Evolutionary conservation across 2,888 invertebrate genomes (phyloP).

Genomic region (Lumbricus terrestris): DNA sequence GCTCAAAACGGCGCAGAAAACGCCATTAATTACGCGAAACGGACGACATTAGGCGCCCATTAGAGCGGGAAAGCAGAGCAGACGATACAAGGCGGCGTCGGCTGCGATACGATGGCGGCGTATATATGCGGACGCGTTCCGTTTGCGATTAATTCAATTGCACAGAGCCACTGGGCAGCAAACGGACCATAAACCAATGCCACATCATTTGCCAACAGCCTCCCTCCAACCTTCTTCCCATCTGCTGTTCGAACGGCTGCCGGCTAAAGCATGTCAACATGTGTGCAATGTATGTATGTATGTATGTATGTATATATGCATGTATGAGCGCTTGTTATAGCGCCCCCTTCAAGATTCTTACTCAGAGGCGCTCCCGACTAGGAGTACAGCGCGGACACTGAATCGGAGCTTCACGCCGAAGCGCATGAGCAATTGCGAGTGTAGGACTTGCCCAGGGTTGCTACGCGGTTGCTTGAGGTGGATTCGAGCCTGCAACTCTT

Average conservation of each 20-base stretch:
- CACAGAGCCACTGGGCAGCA: slow-evolving; percentile 10
- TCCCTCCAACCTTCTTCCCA: not conserved
- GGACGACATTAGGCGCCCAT: slow-evolving; percentile 6
- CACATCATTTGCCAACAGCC: not conserved
- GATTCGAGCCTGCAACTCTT: too few species aligned
- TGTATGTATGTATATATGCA: too few species aligned
- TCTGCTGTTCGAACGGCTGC: not conserved
- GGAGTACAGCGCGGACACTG: too few species aligned
- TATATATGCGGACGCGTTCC: not conserved
- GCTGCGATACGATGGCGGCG: not conserved
- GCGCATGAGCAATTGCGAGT: too few species aligned
- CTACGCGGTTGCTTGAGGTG: too few species aligned
- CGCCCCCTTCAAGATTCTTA: too few species aligned
- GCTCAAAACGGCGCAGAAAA: slow-evolving; percentile 11
- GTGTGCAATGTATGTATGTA: too few species aligned
- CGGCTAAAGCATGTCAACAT: not conserved
- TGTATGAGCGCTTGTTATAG: too few species aligned
- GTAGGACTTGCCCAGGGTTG: too few species aligned
- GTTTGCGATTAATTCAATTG: not conserved
- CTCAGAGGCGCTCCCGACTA: too few species aligned
- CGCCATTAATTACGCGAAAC: not conserved
- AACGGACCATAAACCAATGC: slow-evolving; percentile 5
- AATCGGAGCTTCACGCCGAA: too few species aligned
- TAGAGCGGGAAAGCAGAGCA: not conserved
- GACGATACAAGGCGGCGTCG: not conserved